These are phyloP conservation scores for Drosophila birchii DNA, from an alignment of 2,888 invertebrate species.

Conservation along the genomic window DNA sequence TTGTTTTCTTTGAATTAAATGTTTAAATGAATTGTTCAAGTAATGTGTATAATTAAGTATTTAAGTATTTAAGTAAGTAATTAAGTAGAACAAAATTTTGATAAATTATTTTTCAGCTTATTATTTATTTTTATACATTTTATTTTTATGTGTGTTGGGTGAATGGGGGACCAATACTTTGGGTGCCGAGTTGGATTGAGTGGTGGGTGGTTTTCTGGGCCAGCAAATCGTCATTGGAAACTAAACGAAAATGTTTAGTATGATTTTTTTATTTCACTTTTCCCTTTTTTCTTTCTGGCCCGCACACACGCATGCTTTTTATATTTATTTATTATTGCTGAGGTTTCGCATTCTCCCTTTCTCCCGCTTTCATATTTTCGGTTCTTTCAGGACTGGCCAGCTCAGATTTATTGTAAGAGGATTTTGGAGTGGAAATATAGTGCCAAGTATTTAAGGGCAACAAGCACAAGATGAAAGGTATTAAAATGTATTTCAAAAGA, in stretches of 20 bases:
- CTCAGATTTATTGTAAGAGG: slow-evolving; percentile 30
- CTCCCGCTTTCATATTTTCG: slow-evolving; percentile 21
- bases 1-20: too few species aligned
- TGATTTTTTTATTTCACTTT: slow-evolving; percentile 58
- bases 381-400: slow-evolving; percentile 18
- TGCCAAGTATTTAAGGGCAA: neutral
- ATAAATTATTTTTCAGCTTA: neutral
- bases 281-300: slow-evolving; percentile 17
- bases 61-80: too few species aligned
- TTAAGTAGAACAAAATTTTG: too few species aligned
- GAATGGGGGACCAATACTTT: slow-evolving; percentile 1
- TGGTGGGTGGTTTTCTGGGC: slow-evolving; percentile 47
- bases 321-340: slow-evolving; percentile 67
- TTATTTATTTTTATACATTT: neutral
- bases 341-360: slow-evolving; percentile 26
- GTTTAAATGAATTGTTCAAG: too few species aligned
- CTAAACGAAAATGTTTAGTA: slow-evolving; percentile 78
- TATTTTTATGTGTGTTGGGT: neutral
- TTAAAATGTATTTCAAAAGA: neutral
- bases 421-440: slow-evolving; percentile 15
- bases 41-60: too few species aligned
- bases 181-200: slow-evolving; percentile 6
- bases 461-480: neutral
- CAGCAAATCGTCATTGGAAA: slow-evolving; percentile 75
- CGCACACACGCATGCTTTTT: slow-evolving; percentile 24